phyloP scores from a whole-genome alignment of 2,888 invertebrate species.

The Lithosia quadra region DNA sequence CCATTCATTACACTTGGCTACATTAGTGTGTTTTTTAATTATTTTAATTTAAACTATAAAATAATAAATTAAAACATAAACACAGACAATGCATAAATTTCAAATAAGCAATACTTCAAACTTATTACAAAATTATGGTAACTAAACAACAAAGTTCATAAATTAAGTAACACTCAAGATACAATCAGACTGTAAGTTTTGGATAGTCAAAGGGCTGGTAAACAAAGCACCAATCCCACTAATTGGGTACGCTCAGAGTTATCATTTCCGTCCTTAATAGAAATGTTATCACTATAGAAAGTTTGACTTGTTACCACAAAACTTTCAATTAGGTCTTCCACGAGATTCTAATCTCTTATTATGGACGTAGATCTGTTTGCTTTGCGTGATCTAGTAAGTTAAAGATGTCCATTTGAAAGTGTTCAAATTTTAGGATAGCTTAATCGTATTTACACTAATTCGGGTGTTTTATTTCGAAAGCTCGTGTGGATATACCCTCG shows the following conservation, averaged over 20 bases:
- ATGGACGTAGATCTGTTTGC: not conserved
- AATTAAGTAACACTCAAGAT: constrained; percentile 24
- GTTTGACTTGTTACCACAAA: constrained; percentile 39
- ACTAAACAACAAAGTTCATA: constrained; percentile 16
- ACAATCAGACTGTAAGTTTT: constrained; percentile 29
- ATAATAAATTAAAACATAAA: too few species aligned
- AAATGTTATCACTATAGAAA: constrained; percentile 47
- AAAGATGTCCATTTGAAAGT: not conserved
- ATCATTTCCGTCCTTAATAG: constrained; percentile 40
- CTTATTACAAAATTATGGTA: not conserved
- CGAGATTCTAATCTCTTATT: constrained; percentile 38
- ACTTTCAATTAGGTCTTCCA: constrained; percentile 45
- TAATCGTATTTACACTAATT: not conserved
- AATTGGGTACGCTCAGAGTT: constrained; percentile 42
- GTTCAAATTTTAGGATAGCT: too few species aligned
- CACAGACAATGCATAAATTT: too few species aligned
- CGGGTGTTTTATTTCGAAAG: too few species aligned
- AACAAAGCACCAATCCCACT: constrained; percentile 43
- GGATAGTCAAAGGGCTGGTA: constrained; percentile 33
- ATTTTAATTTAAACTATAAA: too few species aligned
- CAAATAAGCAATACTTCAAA: not conserved
- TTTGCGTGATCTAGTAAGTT: not conserved
- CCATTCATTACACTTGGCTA: too few species aligned
- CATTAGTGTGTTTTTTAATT: too few species aligned
- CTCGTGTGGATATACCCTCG: too few species aligned